Conservation (phyloP, 2,888 invertebrate genomes). For the Trachelus troglodyta region DNA sequence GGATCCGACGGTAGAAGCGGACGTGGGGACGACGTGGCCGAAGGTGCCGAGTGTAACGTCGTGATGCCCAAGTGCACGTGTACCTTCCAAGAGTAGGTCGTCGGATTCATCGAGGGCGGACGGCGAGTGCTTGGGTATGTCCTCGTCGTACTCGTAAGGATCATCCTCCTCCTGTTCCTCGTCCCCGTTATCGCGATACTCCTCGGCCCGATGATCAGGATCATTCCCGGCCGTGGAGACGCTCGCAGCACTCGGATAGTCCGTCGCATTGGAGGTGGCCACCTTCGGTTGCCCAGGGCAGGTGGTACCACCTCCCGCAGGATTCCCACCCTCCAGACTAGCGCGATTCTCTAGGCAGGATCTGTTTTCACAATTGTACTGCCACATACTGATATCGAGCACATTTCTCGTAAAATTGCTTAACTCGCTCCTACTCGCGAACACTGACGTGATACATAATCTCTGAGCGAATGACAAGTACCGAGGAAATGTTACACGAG, state of each 20-base stretch:
- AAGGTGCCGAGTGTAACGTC: slow-evolving; percentile 14
- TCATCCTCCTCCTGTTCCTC: slow-evolving; percentile 56
- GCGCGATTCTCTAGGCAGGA: neutral
- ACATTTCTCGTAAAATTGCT: neutral
- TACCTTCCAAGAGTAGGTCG: slow-evolving; percentile 3
- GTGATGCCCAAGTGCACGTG: neutral
- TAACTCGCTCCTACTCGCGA: neutral
- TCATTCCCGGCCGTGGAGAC: neutral
- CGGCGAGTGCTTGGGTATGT: slow-evolving; percentile 47
- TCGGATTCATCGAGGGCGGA: slow-evolving; percentile 13
- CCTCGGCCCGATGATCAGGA: slow-evolving; percentile 22
- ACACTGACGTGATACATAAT: no score
- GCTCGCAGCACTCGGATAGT: neutral
- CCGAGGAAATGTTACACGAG: neutral
- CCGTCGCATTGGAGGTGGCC: neutral
- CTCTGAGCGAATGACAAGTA: neutral
- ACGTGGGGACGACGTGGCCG: slow-evolving; percentile 6
- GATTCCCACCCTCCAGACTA: neutral
- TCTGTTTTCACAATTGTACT: slow-evolving; percentile 1
- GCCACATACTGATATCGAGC: slow-evolving; percentile 1
- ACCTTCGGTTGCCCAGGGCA: neutral
- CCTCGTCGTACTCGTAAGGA: slow-evolving; percentile 68
- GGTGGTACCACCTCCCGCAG: neutral
- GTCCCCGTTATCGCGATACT: slow-evolving; percentile 11
- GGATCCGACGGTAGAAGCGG: neutral